A percentile compares a stretch with the other conserved stretches of the same genome.
These are phyloP conservation scores for Percina caprodes DNA, from an alignment of 2,113 vertebrate genomes.

Conservation along the genomic window DNA sequence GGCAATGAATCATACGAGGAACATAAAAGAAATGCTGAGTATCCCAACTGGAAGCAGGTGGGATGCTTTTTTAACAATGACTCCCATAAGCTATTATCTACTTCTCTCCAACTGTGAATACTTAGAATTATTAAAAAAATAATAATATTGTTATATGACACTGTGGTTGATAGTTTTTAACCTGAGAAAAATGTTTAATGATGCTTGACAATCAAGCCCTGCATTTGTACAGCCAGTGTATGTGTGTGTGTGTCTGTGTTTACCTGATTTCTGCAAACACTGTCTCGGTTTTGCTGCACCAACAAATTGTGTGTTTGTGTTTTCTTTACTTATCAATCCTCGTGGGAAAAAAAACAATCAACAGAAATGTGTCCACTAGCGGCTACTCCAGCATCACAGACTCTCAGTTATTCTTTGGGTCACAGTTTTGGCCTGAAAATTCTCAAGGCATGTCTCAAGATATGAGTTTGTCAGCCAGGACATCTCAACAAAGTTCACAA, in stretches of 20 bases:
- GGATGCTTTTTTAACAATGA: neutral
- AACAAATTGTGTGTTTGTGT: constrained; percentile 2
- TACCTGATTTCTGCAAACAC: neutral
- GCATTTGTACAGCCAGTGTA: neutral
- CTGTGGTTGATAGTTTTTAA: neutral
- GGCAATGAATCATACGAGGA: constrained; percentile 90
- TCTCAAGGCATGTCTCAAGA: constrained; percentile 82
- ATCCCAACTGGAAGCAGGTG: constrained; percentile 82
- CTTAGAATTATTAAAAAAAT: too few relatives aligned
- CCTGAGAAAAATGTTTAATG: neutral
- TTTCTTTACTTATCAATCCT: constrained; percentile 45
- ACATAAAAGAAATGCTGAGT: constrained; percentile 91
- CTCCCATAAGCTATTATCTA: neutral
- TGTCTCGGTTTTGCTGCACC: neutral
- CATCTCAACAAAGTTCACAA: constrained; percentile 88
- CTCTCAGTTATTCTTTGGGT: constrained; percentile 91
- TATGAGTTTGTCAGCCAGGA: constrained; percentile 83
- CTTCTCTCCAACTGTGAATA: neutral
- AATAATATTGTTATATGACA: neutral
- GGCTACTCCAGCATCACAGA: constrained; percentile 89
- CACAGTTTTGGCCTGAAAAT: constrained; percentile 91
- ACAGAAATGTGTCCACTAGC: constrained; percentile 75
- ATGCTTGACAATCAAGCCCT: neutral
- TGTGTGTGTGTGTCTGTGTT: neutral
- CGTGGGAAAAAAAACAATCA: constrained; percentile 74